These are phyloP conservation scores for Tachypleus tridentatus DNA, from an alignment of 1,140 invertebrate species.

Conservation along the genomic window DNA sequence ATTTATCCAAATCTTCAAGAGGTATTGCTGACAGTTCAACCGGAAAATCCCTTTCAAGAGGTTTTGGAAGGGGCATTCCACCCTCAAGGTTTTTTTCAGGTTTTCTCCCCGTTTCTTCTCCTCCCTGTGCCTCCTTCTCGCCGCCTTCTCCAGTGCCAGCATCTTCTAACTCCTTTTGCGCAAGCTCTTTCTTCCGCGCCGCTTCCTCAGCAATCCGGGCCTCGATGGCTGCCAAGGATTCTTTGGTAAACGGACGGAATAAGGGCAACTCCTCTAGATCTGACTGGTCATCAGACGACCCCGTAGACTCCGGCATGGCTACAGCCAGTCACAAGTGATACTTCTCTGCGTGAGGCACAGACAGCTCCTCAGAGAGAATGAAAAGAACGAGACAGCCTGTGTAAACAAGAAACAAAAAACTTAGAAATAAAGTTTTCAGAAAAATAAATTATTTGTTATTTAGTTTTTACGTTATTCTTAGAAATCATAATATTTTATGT, in stretches of 20 bases:
- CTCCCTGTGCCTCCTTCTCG: constrained; percentile 12
- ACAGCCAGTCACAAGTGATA: too few species aligned
- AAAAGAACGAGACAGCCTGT: too few species aligned
- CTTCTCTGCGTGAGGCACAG: too few species aligned
- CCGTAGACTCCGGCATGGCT: too few species aligned
- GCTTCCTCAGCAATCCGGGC: constrained; percentile 83
- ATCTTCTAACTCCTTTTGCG: constrained; percentile 51
- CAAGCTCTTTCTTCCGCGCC: constrained; percentile 88
- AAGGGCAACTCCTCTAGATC: constrained; percentile 30
- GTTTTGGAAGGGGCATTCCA: constrained; percentile 74
- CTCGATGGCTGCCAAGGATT: constrained; percentile 87
- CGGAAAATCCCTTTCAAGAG: constrained; percentile 78
- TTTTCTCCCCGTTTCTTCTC: constrained; percentile 13
- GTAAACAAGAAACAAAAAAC: too few species aligned
- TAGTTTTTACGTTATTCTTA: too few species aligned
- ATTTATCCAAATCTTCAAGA: constrained; percentile 89
- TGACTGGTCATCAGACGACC: constrained; percentile 20
- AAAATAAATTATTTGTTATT: too few species aligned
- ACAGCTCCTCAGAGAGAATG: too few species aligned
- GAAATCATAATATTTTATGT: too few species aligned
- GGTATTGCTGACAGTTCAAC: constrained; percentile 80
- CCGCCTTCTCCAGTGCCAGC: constrained; percentile 6
- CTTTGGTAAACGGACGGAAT: constrained; percentile 94
- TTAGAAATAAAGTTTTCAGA: too few species aligned
- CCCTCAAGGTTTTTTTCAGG: constrained; percentile 61